Conservation (phyloP, 2,113 vertebrate species). For the Phoenicopterus ruber region DNA sequence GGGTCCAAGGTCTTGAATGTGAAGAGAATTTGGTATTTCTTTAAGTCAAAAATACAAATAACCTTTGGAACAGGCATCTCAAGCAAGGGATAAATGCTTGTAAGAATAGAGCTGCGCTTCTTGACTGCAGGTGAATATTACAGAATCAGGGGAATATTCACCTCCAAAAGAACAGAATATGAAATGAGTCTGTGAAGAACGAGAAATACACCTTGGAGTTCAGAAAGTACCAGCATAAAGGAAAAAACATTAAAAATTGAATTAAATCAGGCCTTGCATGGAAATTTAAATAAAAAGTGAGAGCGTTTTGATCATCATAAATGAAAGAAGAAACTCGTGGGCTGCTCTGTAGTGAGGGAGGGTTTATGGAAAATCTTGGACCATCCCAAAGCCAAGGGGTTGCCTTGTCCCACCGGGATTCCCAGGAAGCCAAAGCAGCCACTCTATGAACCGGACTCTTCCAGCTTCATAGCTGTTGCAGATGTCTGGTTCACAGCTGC, state of each 20-base stretch:
- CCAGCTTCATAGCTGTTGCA: background rate
- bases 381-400: background rate
- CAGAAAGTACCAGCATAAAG: background rate
- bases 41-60: background rate
- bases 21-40: background rate
- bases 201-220: background rate
- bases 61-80: background rate
- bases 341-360: background rate
- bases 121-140: background rate
- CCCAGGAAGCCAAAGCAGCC: background rate
- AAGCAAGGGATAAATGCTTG: background rate
- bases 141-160: background rate
- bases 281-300: background rate
- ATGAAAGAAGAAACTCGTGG: background rate
- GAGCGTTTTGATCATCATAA: background rate
- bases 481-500: background rate
- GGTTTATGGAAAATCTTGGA: background rate
- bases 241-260: background rate
- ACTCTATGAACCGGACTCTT: background rate
- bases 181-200: background rate
- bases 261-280: background rate
- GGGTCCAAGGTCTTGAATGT: background rate
- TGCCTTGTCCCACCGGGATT: background rate
- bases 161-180: background rate
- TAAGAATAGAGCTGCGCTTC: background rate